Evolutionary conservation across 1,140 invertebrate genomes (phyloP).

Genomic region (Drosophila azteca): DNA sequence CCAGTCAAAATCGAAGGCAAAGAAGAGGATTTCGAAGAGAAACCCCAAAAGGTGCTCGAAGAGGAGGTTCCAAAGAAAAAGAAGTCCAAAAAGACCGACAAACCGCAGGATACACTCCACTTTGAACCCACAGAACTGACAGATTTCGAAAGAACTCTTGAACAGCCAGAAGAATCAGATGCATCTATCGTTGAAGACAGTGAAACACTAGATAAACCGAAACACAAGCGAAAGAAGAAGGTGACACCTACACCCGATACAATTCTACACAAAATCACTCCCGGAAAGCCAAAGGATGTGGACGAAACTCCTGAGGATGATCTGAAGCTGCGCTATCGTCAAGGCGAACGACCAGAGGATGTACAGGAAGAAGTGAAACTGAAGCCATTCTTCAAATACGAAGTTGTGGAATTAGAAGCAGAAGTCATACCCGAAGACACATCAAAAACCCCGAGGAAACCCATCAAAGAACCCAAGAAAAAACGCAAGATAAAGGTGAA

Average conservation of each 20-base stretch:
- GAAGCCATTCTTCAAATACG: conserved; percentile 50
- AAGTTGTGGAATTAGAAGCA: conserved; percentile 56
- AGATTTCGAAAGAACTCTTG: conserved; percentile 14
- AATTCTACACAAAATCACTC: conserved; percentile 34
- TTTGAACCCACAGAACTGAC: conserved; percentile 42
- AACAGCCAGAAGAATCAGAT: conserved; percentile 28
- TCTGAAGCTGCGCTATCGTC: conserved; percentile 33
- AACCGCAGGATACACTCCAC: conserved; percentile 27
- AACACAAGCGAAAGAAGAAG: conserved; percentile 55
- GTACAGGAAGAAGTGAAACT: conserved; percentile 28
- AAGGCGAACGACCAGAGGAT: conserved; percentile 17
- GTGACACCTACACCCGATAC: conserved; percentile 20
- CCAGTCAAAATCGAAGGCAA: conserved; percentile 66
- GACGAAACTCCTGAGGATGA: conserved; percentile 17
- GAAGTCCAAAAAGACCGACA: conserved; percentile 46
- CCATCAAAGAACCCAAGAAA: conserved; percentile 76
- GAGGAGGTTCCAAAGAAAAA: conserved; percentile 39
- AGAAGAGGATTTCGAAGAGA: conserved; percentile 73
- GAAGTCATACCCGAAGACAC: conserved; percentile 27
- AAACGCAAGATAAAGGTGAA: conserved; percentile 83
- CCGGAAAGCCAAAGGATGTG: conserved; percentile 37
- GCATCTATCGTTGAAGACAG: conserved; percentile 30
- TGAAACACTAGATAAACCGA: conserved; percentile 27
- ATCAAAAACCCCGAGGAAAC: conserved; percentile 17
- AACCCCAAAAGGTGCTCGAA: conserved; percentile 64